phyloP scores from a whole-genome alignment of 1,140 invertebrate species.

The Caenorhabditis latens region DNA sequence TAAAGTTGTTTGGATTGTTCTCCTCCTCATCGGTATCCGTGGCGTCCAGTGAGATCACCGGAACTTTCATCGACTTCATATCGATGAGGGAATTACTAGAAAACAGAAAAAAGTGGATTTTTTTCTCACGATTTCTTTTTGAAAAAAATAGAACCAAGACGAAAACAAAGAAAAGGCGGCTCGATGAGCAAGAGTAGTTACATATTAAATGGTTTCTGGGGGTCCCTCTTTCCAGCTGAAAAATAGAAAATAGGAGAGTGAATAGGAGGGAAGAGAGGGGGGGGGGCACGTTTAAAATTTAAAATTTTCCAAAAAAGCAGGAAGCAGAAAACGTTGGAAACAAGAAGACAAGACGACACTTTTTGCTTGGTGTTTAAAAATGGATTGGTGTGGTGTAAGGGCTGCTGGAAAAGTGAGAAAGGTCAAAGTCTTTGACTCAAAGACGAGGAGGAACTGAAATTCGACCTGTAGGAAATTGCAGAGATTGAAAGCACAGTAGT shows the following conservation, averaged over 20 bases:
- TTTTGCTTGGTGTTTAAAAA: too few relatives aligned
- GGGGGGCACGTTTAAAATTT: neutral
- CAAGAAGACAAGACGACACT: neutral
- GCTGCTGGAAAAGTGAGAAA: neutral
- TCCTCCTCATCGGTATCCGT: constrained; percentile 33
- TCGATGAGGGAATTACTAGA: neutral
- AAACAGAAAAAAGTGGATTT: neutral
- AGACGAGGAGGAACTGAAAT: neutral
- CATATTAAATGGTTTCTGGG: constrained; percentile 47
- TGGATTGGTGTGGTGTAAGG: neutral
- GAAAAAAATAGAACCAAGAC: neutral
- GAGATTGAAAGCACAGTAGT: too few relatives aligned
- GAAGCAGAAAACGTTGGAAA: neutral
- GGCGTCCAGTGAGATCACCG: constrained; percentile 14
- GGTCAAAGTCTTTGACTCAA: too few relatives aligned
- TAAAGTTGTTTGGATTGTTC: neutral
- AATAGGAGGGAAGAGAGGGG: neutral
- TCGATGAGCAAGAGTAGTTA: constrained; percentile 20
- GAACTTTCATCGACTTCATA: constrained; percentile 11
- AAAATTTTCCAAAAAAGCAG: neutral
- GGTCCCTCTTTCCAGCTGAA: neutral
- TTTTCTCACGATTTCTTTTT: too few relatives aligned
- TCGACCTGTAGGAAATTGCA: neutral
- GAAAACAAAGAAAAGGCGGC: neutral
- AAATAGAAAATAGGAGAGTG: neutral